Conservation (phyloP, 2,797 vertebrate genomes). For the Ibycter americanus region DNA sequence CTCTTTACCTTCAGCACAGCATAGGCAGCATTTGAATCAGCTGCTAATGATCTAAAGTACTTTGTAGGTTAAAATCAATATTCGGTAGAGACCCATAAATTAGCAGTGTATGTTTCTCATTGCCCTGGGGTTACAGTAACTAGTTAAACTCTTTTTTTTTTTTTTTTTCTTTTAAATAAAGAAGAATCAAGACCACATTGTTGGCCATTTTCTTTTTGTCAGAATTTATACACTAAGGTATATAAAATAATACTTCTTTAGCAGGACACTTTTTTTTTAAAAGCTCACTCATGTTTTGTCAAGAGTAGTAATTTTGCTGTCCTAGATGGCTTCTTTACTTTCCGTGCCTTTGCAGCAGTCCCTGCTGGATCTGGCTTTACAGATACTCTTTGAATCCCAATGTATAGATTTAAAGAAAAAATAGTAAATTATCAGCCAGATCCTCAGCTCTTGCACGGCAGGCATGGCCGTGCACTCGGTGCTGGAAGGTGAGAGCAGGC, state of each 20-base stretch:
- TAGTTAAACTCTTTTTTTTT: not conserved
- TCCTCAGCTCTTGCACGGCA: not conserved
- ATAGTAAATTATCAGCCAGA: not conserved
- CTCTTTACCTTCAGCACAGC: not conserved
- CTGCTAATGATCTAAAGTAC: conserved; percentile 58
- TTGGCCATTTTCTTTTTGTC: not conserved
- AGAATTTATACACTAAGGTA: not conserved
- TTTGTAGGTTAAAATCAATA: conserved; percentile 42
- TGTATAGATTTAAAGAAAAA: not conserved
- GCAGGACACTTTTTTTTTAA: not conserved
- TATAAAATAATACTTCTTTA: not conserved
- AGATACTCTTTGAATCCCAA: not conserved
- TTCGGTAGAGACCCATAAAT: conserved; percentile 58
- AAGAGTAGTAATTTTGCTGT: not conserved
- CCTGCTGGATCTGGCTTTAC: not conserved
- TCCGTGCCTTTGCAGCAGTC: not conserved
- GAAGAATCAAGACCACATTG: not conserved
- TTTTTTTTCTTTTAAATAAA: not conserved
- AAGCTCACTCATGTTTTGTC: not conserved
- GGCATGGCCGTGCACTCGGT: not conserved
- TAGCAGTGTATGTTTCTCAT: conserved; percentile 31
- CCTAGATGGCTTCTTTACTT: not conserved
- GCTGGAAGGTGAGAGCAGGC: not conserved
- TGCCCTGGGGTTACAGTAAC: not conserved
- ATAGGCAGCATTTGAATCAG: conserved; percentile 39